phyloP scores from a whole-genome alignment of 2,888 invertebrate species.

The Branchellion lobata region DNA sequence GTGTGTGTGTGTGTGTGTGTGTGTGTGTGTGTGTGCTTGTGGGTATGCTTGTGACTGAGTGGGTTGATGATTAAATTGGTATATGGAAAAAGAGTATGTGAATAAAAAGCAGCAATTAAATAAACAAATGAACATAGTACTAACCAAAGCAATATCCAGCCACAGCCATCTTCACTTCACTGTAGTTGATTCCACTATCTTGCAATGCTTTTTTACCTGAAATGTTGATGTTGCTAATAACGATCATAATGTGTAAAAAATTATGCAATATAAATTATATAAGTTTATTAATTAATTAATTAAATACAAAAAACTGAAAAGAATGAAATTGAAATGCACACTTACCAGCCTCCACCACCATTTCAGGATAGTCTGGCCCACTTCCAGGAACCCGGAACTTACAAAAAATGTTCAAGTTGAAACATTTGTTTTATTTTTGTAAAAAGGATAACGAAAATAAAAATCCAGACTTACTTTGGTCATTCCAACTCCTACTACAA shows the following conservation, averaged over 20 bases:
- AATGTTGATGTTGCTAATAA: background rate
- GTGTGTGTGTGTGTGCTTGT: too few species aligned
- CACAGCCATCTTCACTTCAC: constrained; percentile 79
- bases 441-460: background rate
- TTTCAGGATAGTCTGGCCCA: constrained; percentile 84
- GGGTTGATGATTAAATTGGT: too few species aligned
- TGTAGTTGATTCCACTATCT: constrained; percentile 77
- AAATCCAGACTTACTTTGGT: constrained; percentile 74
- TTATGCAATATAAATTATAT: constrained; percentile 4
- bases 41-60: too few species aligned
- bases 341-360: constrained; percentile 81
- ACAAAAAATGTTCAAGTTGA: constrained; percentile 43
- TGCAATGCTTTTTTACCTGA: constrained; percentile 78
- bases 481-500: constrained; percentile 93
- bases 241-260: background rate
- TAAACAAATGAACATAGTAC: background rate
- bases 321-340: background rate
- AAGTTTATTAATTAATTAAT: background rate
- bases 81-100: too few species aligned
- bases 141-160: constrained; percentile 85
- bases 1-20: too few species aligned
- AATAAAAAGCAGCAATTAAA: too few species aligned
- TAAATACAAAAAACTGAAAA: background rate
- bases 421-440: background rate
- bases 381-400: constrained; percentile 89